These are phyloP conservation scores for Drosophila malerkotliana DNA, from an alignment of 1,140 invertebrate genomes.

Conservation along the genomic window DNA sequence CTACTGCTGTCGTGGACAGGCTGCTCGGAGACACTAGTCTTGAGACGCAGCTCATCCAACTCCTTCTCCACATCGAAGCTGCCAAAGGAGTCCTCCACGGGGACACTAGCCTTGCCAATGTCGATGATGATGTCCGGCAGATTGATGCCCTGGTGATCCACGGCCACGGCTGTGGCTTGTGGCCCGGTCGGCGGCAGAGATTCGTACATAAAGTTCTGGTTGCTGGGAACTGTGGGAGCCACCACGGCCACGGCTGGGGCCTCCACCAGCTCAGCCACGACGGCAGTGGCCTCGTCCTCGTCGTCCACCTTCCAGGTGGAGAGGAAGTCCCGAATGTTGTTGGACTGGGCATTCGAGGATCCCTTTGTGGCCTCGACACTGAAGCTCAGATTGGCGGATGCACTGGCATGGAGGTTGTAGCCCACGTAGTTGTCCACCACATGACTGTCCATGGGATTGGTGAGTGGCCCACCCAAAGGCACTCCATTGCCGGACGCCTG, in stretches of 20 bases:
- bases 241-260: constrained; percentile 49
- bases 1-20: constrained; percentile 23
- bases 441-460: constrained; percentile 55
- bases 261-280: constrained; percentile 10
- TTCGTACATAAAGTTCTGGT: constrained; percentile 63
- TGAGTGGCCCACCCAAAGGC: constrained; percentile 19
- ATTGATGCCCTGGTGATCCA: constrained; percentile 62
- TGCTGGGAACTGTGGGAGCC: constrained; percentile 35
- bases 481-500: constrained; percentile 16
- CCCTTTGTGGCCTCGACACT: constrained; percentile 7
- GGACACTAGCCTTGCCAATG: constrained; percentile 63
- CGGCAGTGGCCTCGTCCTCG: constrained; percentile 54
- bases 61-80: constrained; percentile 82
- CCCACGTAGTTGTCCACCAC: constrained; percentile 62
- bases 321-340: constrained; percentile 78
- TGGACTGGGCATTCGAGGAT: constrained; percentile 51
- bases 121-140: constrained; percentile 82
- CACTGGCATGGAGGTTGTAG: constrained; percentile 55
- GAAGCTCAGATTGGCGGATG: not conserved
- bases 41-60: constrained; percentile 70
- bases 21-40: constrained; percentile 36
- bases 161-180: constrained; percentile 44
- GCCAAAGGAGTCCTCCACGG: constrained; percentile 55
- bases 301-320: constrained; percentile 83
- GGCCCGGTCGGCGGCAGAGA: constrained; percentile 54